A percentile compares a stretch with the other conserved stretches of the same genome.
These are phyloP conservation scores for Ischnus inquisitorius DNA, from an alignment of 2,888 invertebrate species.

Conservation along the genomic window DNA sequence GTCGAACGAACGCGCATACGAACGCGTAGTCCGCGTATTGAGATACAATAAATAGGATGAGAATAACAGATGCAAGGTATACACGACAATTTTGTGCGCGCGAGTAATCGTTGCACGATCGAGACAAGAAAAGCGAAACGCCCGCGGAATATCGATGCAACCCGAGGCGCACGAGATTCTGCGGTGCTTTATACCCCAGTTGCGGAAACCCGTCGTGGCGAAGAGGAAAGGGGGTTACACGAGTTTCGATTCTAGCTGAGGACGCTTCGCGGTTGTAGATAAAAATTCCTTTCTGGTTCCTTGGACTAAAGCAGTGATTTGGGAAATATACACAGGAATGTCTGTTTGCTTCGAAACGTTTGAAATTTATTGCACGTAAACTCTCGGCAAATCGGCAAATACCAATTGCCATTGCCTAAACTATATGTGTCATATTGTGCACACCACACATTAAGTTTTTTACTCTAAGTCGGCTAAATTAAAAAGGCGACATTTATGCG, in stretches of 20 bases:
- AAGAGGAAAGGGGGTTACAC: not conserved
- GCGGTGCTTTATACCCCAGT: not conserved
- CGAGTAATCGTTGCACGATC: slow-evolving; percentile 47
- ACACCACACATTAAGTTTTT: no score
- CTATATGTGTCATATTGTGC: no score
- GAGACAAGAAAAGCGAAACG: not conserved
- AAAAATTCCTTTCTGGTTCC: slow-evolving; percentile 15
- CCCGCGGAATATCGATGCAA: slow-evolving; percentile 37
- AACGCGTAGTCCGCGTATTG: not conserved
- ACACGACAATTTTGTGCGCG: not conserved
- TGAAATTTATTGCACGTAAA: slow-evolving; percentile 48
- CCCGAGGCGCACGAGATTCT: slow-evolving; percentile 10
- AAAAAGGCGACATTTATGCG: no score
- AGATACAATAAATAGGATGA: slow-evolving; percentile 6
- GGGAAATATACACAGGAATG: slow-evolving; percentile 34
- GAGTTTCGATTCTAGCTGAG: slow-evolving; percentile 11
- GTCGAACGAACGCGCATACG: not conserved
- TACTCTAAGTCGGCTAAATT: no score
- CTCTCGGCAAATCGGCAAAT: slow-evolving; percentile 34
- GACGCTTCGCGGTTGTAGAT: slow-evolving; percentile 12
- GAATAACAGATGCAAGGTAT: not conserved
- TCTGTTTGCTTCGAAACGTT: slow-evolving; percentile 42
- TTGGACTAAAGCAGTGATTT: slow-evolving; percentile 35
- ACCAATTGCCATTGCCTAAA: slow-evolving; percentile 37
- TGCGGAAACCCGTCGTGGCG: not conserved